Conservation (phyloP, 2,888 invertebrate species). For the Glyphotaelius pellucidus region DNA sequence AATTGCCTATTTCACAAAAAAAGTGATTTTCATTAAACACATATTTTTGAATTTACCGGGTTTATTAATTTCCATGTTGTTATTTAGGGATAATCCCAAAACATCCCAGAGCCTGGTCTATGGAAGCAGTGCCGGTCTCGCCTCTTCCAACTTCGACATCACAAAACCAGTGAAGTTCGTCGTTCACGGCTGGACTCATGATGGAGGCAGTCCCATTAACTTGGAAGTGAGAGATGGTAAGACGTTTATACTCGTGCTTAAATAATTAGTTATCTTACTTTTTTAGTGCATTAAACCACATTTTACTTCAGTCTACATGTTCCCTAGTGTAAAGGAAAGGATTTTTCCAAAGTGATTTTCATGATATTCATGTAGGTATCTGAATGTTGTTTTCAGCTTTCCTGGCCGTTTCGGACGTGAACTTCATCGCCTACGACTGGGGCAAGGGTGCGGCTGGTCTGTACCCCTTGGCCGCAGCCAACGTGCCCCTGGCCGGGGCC, state of each 20-base stretch:
- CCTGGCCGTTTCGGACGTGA: constrained; percentile 51
- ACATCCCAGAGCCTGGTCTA: constrained; percentile 56
- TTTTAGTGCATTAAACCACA: too few relatives aligned
- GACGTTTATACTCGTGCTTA: not conserved
- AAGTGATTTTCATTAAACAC: not conserved
- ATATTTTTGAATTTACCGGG: too few relatives aligned
- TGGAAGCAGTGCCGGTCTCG: constrained; percentile 70
- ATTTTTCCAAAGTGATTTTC: not conserved
- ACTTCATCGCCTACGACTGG: constrained; percentile 61
- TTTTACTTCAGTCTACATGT: too few relatives aligned
- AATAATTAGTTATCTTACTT: too few relatives aligned
- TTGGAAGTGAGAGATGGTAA: constrained; percentile 70
- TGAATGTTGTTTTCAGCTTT: constrained; percentile 52
- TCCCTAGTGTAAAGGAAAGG: not conserved
- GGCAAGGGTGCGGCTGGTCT: constrained; percentile 47
- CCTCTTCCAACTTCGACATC: constrained; percentile 69
- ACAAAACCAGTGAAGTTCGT: constrained; percentile 69
- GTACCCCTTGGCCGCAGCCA: constrained; percentile 50
- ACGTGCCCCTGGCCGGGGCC: constrained; percentile 47
- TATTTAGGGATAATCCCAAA: not conserved
- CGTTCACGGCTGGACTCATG: constrained; percentile 71
- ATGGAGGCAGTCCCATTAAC: constrained; percentile 68
- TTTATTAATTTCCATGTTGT: not conserved
- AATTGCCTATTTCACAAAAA: too few relatives aligned
- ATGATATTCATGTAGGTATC: not conserved